Evolutionary conservation across 2,797 vertebrate species (phyloP).

Genomic region (Cephalopachus bancanus): DNA sequence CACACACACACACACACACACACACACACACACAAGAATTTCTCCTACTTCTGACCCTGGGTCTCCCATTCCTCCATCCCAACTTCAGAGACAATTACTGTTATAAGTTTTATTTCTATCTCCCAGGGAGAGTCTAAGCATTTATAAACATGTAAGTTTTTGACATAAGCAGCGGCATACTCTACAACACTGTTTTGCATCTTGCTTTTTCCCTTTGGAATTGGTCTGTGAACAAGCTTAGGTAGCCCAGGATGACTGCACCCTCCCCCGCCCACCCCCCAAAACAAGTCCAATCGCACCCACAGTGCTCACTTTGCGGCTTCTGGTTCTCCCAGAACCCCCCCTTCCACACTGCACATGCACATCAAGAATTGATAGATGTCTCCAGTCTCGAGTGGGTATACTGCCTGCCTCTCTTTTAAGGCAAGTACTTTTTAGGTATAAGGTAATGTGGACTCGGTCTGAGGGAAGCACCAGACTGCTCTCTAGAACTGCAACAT

Average conservation of each 20-base stretch:
- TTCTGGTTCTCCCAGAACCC: neutral
- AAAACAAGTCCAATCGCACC: neutral
- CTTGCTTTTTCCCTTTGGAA: neutral
- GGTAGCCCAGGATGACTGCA: neutral
- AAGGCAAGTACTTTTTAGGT: neutral
- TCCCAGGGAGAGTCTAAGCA: neutral
- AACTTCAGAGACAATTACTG: neutral
- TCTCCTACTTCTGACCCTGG: neutral
- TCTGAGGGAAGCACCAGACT: neutral
- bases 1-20: too few relatives aligned
- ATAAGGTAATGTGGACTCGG: neutral
- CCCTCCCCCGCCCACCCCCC: accelerated
- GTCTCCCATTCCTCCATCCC: neutral
- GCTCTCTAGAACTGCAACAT: neutral
- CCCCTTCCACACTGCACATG: neutral
- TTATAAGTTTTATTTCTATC: neutral
- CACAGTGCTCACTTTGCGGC: neutral
- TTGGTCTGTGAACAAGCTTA: neutral
- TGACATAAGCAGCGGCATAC: neutral
- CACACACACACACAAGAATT: neutral
- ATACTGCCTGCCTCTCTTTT: neutral
- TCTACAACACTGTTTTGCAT: neutral
- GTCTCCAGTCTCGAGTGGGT: neutral
- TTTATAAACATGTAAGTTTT: neutral
- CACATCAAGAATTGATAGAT: neutral